These are phyloP conservation scores for Cranoglanis bouderius DNA, from an alignment of 2,113 vertebrate genomes.

Conservation along the genomic window DNA sequence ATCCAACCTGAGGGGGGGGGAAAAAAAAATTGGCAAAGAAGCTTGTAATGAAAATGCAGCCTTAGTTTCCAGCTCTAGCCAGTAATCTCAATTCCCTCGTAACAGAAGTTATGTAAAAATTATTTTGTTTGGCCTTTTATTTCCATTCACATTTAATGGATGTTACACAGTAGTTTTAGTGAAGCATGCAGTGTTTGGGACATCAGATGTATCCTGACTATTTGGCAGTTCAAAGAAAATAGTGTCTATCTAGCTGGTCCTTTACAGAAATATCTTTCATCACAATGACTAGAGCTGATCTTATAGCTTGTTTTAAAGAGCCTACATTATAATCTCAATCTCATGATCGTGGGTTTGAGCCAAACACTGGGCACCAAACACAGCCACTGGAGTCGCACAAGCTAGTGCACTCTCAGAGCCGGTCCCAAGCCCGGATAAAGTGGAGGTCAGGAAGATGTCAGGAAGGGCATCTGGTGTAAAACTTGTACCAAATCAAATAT, in stretches of 20 bases:
- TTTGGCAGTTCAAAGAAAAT: background rate
- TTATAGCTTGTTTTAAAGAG: slow-evolving; percentile 16
- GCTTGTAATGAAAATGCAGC: background rate
- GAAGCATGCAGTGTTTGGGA: background rate
- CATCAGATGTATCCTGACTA: background rate
- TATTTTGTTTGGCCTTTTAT: background rate
- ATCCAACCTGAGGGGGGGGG: background rate
- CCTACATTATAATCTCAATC: background rate
- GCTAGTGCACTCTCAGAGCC: no score
- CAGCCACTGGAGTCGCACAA: no score
- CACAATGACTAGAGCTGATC: slow-evolving; percentile 8
- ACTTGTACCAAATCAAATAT: no score
- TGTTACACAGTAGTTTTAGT: background rate
- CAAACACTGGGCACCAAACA: no score
- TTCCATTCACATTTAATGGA: background rate
- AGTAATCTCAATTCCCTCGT: background rate
- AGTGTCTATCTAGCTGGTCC: background rate
- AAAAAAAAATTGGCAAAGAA: background rate
- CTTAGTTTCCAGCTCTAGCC: background rate
- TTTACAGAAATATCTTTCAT: background rate
- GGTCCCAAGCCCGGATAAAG: no score
- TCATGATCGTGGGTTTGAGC: no score
- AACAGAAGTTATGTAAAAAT: background rate
- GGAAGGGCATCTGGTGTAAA: no score
- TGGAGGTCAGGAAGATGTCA: no score